phyloP scores from a whole-genome alignment of 1,140 invertebrate species.

The Acromyrmex echinatior region DNA sequence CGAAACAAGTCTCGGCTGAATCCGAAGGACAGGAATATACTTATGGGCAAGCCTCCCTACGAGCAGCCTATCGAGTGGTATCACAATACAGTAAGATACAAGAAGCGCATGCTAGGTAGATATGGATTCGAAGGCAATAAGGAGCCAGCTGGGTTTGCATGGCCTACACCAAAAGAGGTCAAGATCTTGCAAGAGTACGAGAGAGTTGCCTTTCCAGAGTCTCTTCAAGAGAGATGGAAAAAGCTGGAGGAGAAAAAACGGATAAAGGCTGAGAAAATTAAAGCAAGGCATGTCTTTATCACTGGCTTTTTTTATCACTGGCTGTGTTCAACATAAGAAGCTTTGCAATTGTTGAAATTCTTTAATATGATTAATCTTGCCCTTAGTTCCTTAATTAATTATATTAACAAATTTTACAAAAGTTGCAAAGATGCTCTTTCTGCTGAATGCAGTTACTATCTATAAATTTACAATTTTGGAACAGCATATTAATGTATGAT shows the following conservation, averaged over 20 bases:
- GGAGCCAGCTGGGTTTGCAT: conserved; percentile 87
- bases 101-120: conserved; percentile 87
- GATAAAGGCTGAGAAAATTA: conserved; percentile 82
- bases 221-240: conserved; percentile 88
- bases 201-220: conserved; percentile 87
- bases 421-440: too few relatives aligned
- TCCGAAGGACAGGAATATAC: conserved; percentile 86
- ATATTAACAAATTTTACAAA: too few relatives aligned
- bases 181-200: conserved; percentile 88
- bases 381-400: too few relatives aligned
- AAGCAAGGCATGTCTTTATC: conserved; percentile 74
- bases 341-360: too few relatives aligned
- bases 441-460: too few relatives aligned
- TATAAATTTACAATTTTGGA: not conserved
- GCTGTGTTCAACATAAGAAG: too few relatives aligned
- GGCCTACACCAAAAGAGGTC: conserved; percentile 88
- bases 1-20: conserved; percentile 89
- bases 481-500: not conserved
- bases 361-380: too few relatives aligned
- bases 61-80: conserved; percentile 82
- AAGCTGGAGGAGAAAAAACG: conserved; percentile 80
- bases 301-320: not conserved
- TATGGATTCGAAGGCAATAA: conserved; percentile 87
- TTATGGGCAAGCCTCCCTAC: conserved; percentile 87
- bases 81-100: conserved; percentile 88